Evolutionary conservation across 2,797 vertebrate genomes (phyloP), one percentile per base, ranked within the genome.

Genomic region (Sarcoramphus papa): DNA sequence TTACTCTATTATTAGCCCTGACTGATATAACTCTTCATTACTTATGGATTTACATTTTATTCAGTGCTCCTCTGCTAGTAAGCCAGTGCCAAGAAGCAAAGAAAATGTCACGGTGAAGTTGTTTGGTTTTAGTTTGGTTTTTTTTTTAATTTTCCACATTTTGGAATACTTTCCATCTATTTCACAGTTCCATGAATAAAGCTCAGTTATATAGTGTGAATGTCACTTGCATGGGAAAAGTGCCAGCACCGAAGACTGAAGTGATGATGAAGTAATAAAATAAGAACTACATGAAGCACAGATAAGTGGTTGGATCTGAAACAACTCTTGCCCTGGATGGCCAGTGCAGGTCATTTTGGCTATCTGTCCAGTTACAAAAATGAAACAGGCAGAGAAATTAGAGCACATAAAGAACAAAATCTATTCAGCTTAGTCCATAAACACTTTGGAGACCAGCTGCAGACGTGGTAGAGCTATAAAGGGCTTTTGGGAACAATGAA

Each of bases 151-250:
- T 88, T 89, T 93, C 47, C 30, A 47, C 48, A 83, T 92, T 95
- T 95, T 78, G 60, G 89, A 93, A 88, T 93, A 85, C 40, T 70
- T 96, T 95, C 69, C 1, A 10, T 67, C 90, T 97, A 90, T 88
- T 95, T 93, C 90, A 79, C 72, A 84, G 92, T 75, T 86, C 80
- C 72, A 62, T 81, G 88, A 95, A 94, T 85, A 95, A 93, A 92
- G 65, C 84, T 93, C 88, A 88, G 2, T 94, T 93, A 85, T 86
- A 84, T 74, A 81, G 88, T 91, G 83, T 92, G 93, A 92, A 95
- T 94, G 40, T 91, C 92, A 64, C 69, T 95, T 89, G 80, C 63
- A 91, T 0, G 6, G 88, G 87, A 90, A 78, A 89, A 96, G 30
- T 90, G 86, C 88, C 92, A 94, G 72, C 51, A 87, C 45, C 50